Conservation (phyloP, 2,797 vertebrate species). For the Girardinus metallicus region DNA sequence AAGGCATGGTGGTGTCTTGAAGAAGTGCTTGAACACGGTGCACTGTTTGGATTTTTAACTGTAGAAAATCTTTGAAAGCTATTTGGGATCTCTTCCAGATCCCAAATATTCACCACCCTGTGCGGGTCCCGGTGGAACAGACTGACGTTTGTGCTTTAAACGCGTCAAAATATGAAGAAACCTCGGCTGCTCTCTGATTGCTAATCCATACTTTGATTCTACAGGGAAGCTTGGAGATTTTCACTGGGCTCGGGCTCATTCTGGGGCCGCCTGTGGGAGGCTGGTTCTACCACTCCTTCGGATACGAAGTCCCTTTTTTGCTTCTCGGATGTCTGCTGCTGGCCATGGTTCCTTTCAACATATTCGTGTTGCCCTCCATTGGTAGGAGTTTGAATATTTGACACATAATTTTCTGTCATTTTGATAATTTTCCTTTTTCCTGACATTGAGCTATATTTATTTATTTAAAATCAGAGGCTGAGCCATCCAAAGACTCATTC, state of each 20-base stretch:
- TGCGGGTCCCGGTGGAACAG: neutral
- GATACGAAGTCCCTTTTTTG: constrained; percentile 93
- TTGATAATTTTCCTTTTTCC: neutral
- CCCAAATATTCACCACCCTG: neutral
- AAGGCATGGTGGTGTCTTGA: neutral
- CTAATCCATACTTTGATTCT: constrained; percentile 5
- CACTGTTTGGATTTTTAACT: neutral
- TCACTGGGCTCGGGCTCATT: constrained; percentile 90
- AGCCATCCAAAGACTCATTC: constrained; percentile 86
- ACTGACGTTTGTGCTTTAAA: neutral
- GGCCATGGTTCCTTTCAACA: constrained; percentile 90
- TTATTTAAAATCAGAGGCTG: constrained; percentile 74
- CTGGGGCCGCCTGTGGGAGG: constrained; percentile 93
- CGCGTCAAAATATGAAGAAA: neutral
- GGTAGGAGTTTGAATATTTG: constrained; percentile 75
- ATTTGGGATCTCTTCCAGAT: neutral
- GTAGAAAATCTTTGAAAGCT: neutral
- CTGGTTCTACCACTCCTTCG: constrained; percentile 92
- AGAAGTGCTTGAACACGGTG: too few relatives aligned
- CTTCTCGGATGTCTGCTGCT: constrained; percentile 87
- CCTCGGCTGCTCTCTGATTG: neutral
- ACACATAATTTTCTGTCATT: neutral
- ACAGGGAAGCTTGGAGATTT: constrained; percentile 93
- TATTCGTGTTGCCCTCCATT: constrained; percentile 87
- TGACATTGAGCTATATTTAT: neutral